phyloP scores from a whole-genome alignment of 2,113 vertebrate genomes.

The Romanogobio albipinnatus region DNA sequence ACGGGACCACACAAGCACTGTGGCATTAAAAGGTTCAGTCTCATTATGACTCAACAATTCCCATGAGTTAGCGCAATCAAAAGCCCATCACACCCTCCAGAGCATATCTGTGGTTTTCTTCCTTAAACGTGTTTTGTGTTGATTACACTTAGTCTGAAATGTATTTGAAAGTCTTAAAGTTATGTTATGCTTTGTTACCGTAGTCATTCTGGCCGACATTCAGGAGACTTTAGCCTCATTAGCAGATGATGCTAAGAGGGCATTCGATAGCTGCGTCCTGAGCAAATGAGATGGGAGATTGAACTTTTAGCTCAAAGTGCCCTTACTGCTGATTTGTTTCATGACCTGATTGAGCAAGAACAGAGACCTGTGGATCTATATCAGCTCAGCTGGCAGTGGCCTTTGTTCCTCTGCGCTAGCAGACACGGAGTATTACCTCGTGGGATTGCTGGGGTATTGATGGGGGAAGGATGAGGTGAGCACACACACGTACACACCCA shows the following conservation, averaged over 20 bases:
- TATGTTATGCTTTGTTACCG: background rate
- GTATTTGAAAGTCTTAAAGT: background rate
- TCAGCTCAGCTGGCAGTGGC: constrained; percentile 65
- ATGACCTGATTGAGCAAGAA: constrained; percentile 68
- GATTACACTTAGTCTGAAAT: constrained; percentile 2
- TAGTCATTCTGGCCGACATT: background rate
- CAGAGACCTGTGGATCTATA: constrained; percentile 72
- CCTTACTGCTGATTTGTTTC: constrained; percentile 44
- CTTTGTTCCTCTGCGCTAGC: constrained; percentile 72
- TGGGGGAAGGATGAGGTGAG: constrained; percentile 60
- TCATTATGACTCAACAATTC: constrained; percentile 47
- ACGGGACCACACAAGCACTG: constrained; percentile 75
- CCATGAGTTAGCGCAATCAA: constrained; percentile 23
- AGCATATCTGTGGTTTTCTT: constrained; percentile 10
- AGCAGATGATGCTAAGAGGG: constrained; percentile 53
- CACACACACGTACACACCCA: constrained; percentile 40
- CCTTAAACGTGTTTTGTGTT: background rate
- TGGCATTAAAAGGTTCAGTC: constrained; percentile 57
- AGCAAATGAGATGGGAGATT: constrained; percentile 65
- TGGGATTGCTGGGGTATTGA: constrained; percentile 60
- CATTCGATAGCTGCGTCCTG: constrained; percentile 47
- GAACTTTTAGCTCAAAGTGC: constrained; percentile 62
- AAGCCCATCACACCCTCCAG: constrained; percentile 7
- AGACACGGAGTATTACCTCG: constrained; percentile 61
- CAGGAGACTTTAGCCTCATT: constrained; percentile 62